Evolutionary conservation across 2,888 invertebrate species (phyloP), one percentile per base, ranked within the genome.

Genomic region (Erebia aethiops): DNA sequence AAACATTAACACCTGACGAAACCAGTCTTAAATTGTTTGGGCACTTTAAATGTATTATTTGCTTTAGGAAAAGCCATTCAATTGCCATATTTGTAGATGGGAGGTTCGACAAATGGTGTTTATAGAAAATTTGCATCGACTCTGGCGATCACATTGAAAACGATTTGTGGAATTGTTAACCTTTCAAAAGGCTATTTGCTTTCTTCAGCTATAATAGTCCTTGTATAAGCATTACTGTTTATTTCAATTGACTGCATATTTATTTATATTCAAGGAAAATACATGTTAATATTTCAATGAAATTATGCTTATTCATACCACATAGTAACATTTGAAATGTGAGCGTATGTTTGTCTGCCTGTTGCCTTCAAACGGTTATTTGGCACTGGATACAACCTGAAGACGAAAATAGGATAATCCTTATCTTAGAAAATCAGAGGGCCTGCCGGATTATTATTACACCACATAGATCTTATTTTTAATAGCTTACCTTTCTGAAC

Each of bases 101-200:
- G 56, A 49, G 57, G 51, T 52, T 57, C 57, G 46, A 69, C 69
- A 62, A 72, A 65, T 52, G 63, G 62, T 63, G 71, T 69, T 71
- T 72, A 72, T 66, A 67, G 66, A 64, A 69, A 69, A 70, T 68
- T 71, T 69, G 66, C 69, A 68, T 70, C 61, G 58, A 70, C 60
- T 66, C 21, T 18, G 56, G 46, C 62, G 71, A 75, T 86, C 81
- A 78, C 82, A 84, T 86, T 78, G 76, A 73, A 62, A 70, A 79
- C 73, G 80, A 78, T 80, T 75, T 73, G 73, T 73, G 68, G 51
- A 72, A 73, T 74, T 71, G 76, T 60, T 71, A 60, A 60, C 67
- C 68, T 64, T 76, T 75, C 73, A 72, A 75, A 74, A 74, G 74
- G 76, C 73, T 70, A 78, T 79, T 81, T 78, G 80, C 80, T 82